Conservation (phyloP, 2,797 vertebrate genomes). For the Hybognathus amarus region DNA sequence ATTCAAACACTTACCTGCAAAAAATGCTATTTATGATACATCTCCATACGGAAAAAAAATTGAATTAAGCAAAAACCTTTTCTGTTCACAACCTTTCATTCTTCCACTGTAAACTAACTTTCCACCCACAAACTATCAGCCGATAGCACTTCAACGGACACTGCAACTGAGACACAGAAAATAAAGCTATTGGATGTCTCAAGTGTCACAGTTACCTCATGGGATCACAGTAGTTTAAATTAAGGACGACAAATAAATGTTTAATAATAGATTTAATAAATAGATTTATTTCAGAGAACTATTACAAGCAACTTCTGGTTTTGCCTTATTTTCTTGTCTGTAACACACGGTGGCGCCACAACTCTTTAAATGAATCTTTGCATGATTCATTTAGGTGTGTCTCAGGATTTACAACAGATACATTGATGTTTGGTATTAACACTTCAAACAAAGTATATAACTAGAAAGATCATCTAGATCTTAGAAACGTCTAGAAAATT, state of each 20-base stretch:
- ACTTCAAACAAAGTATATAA: background rate
- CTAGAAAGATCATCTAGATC: background rate
- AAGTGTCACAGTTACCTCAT: background rate
- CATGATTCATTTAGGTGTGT: background rate
- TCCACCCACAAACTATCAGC: background rate
- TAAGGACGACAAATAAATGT: background rate
- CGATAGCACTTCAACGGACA: background rate
- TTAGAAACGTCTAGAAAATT: background rate
- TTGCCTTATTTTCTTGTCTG: background rate
- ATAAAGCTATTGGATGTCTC: background rate
- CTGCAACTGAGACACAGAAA: background rate
- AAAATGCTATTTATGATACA: background rate
- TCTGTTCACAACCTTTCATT: background rate
- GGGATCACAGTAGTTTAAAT: background rate
- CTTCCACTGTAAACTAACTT: background rate
- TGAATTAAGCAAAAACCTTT: background rate
- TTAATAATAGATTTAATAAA: background rate
- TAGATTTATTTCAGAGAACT: background rate
- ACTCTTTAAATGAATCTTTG: background rate
- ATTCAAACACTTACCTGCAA: background rate
- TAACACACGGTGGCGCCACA: slow-evolving; percentile 72
- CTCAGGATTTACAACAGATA: background rate
- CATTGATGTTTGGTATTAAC: slow-evolving; percentile 1
- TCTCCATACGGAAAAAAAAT: background rate
- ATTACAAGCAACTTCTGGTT: background rate